Evolutionary conservation across 2,888 invertebrate genomes (phyloP), one percentile per base, ranked within the genome.

Genomic region (Hirtodrosophila trivittata): DNA sequence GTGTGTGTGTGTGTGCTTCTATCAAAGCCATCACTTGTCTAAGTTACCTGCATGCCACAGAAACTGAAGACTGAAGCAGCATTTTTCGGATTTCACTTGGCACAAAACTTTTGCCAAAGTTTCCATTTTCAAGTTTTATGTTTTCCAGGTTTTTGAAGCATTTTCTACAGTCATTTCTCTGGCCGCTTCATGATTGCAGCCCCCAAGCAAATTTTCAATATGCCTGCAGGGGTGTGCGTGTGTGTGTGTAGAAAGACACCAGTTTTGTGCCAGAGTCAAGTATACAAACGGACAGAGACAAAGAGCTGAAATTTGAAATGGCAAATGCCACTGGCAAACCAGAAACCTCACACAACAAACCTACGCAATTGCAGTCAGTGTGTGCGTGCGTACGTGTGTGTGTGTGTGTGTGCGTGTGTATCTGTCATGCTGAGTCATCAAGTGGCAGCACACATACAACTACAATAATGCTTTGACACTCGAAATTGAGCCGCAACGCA

Each of bases 341-440:
- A 18, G 46, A 63, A 55, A 56, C 21, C 52, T 26, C 54, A 55
- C 45, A 50, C 54, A 42, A 39, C 39, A 49, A 16, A 49, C 28
- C 41, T 47, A 41, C 47, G 33, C 42, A 67, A 47, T 70, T 72
- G 73, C 67, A 50, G 41, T 14, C 38, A 46, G 46, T 14, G 14
- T 12, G 32, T 33, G 12, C 26, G 30, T 28, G 9, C 18, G 33
- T 21, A 12, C 16, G 1, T 13, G 9, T 45, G 16, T 18, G 10
- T 26, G 37, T 25, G 32, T 42, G 33, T 43, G 35, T 35, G 45
- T 38, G 50, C 21, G 43, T 37, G 37, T 52, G 26, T 26, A 25
- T 35, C 38, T 49, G 35, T 56, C 57, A 45, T 65, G 86, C 83
- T 86, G 86, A 86, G 77, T 81, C 81, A 86, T 69, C 68, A 71